Evolutionary conservation across 2,797 vertebrate genomes (phyloP).

Genomic region (Melanogrammus aeglefinus): DNA sequence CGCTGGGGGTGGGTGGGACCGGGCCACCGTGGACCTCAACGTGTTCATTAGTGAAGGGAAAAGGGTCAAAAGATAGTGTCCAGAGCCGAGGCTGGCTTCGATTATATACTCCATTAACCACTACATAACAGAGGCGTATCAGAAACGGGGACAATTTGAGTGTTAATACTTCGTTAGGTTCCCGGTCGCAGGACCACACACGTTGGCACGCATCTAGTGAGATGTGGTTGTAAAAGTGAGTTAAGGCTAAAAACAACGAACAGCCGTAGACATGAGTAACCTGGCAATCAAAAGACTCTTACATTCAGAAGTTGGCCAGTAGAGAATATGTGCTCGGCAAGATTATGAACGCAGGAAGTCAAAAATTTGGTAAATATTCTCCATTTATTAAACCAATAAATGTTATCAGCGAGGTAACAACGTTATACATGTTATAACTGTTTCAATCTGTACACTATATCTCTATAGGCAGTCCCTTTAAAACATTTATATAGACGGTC

Average conservation of each 20-base stretch:
- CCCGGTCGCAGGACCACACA: constrained; percentile 34
- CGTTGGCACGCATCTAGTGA: constrained; percentile 24
- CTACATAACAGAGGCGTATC: constrained; percentile 13
- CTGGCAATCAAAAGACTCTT: constrained; percentile 84
- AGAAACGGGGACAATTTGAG: constrained; percentile 39
- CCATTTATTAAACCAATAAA: too few relatives aligned
- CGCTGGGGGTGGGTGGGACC: constrained; percentile 43
- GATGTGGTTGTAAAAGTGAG: constrained; percentile 19
- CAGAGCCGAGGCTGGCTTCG: fast-evolving
- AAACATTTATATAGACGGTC: not conserved
- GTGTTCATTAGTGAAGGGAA: constrained; percentile 51
- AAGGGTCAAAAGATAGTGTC: not conserved
- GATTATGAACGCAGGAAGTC: constrained; percentile 69
- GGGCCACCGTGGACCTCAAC: constrained; percentile 50
- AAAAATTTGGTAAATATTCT: constrained; percentile 71
- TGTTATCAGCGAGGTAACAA: not conserved
- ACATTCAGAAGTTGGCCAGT: constrained; percentile 82
- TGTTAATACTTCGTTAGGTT: constrained; percentile 61
- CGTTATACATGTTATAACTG: not conserved
- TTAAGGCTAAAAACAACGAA: not conserved
- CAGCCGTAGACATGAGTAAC: constrained; percentile 29
- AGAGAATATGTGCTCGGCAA: constrained; percentile 70
- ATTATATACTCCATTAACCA: not conserved
- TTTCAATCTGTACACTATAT: not conserved
- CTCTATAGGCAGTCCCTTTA: not conserved